Evolutionary conservation across 92 coral and sea anemone species (phyloP), one percentile per base, ranked within the genome.

Genomic region (Pocillopora grandis): DNA sequence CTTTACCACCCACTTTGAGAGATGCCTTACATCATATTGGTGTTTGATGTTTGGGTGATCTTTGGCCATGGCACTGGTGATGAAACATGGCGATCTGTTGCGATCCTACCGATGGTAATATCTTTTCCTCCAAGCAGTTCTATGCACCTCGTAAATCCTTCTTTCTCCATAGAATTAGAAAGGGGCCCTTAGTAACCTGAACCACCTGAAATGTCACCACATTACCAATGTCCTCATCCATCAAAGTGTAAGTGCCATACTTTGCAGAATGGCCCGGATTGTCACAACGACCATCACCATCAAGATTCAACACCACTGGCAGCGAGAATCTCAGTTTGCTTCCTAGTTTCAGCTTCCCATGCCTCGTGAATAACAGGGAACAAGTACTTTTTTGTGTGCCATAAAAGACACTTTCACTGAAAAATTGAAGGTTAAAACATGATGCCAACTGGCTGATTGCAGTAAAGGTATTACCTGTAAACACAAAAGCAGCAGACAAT

Each of bases 21-120:
- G 77, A 66, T 90, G 92, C 94, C 94, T 88, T 7, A 88, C 89
- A 79, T 90, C 91, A 79, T 83, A 90, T 55, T 88, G 92, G 74
- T 88, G 94, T 20, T 85, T 85, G 61, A 80, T 88, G 27, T 81
- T 55, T 10, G 63, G 49, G 82, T 80, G 65, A 18, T 81, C 87
- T 48, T 88, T 88, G 59, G 61, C 70, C 92, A 91, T 91, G 60
- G 80, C 55, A 33, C 90, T 85, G 62, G 82, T 84, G 67, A 91
- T 91, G 76, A 83, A n/a, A 66, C 79, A 71, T 89, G 89, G 65
- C 90, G 78, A 75, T 92, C 95, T 35, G 91, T 88, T 15, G 94
- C 71, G 7, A 80, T 63, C 70, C 87, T 48, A 61, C 65, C 58
- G n/a, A 85, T 83, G 10, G 48, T 60, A 0, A 87, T 73, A 0